Conservation (phyloP, 2,113 vertebrate species). For the Hucho hucho region DNA sequence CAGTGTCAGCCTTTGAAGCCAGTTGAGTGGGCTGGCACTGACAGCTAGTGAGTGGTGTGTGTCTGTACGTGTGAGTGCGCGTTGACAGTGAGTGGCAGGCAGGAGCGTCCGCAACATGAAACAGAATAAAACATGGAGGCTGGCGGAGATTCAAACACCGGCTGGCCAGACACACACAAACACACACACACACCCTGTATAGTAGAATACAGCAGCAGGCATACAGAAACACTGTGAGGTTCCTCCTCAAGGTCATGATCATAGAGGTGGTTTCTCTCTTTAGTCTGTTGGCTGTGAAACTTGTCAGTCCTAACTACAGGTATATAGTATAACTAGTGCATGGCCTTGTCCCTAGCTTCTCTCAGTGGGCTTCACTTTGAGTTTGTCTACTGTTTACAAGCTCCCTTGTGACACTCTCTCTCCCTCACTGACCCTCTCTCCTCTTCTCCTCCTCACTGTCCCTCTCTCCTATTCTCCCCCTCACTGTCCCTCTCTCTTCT, state of each 20-base stretch:
- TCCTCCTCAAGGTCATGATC: neutral
- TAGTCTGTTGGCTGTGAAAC: no score
- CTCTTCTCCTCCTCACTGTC: neutral
- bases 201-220: neutral
- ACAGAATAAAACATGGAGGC: conserved; percentile 2
- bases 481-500: no score
- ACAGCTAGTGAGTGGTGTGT: conserved; percentile 16
- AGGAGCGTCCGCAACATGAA: conserved; percentile 20
- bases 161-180: conserved; percentile 51
- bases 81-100: conserved; percentile 62
- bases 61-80: conserved; percentile 29
- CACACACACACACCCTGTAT: conserved; percentile 9
- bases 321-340: no score
- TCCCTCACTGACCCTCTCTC: neutral
- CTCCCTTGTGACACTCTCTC: neutral
- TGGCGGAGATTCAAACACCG: conserved; percentile 55
- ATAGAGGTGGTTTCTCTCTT: neutral
- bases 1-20: neutral
- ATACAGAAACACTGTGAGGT: neutral
- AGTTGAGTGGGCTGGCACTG: conserved; percentile 3
- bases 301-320: no score
- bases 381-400: neutral
- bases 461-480: no score
- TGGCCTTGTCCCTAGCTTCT: no score
- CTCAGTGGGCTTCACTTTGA: neutral